Base-by-base conservation (phyloP, 2,113 vertebrate species). In the Balaenoptera acutorostrata region DNA sequence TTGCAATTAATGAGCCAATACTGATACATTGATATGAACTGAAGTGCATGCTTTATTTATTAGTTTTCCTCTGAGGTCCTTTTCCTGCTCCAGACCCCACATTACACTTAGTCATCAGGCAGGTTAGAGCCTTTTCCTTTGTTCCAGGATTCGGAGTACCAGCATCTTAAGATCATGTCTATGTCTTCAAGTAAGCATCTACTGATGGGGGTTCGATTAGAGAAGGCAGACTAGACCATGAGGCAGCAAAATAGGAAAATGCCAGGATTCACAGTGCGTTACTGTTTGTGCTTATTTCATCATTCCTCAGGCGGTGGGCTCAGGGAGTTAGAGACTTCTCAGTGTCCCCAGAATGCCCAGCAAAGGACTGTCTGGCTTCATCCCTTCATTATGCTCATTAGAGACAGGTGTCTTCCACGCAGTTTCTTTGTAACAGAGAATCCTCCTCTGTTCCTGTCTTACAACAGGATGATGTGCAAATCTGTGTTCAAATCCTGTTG, bases 171-270 rank as follows among this genome's bases (percentile, higher is more conserved):
- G 21, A 1, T 15, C 52, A 8, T 5, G 6, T 36, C 91, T 17
- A 6, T 27, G 6, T 36, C 64, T 64, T 18, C 41, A 23, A 25
- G 20, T 20, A 8, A 57, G 44, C 20, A 33, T 11, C 21, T 27
- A 25, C 44, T 6, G 10, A 15, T 0, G 5, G 12, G 59, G n/a
- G 6, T 15, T 8, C 4, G 55, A 29, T 63, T 7, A 49, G 80
- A 27, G 27, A 49, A 75, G n/a, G 17, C 59, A 17, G 59, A 0
- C 25, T 0, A 55, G 20, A 3, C 41, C 3, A 11, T 0, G 41
- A 17, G 27, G 25, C 44, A 18, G 80, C 15, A 23, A 4, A 10
- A 36, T 2, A 0, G 36, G 4, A 0, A 11, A 4, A 0, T 0
- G 23, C 44, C 6, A 27, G 89, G 36, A 21, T 13, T 49, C 41